Evolutionary conservation across 2,797 vertebrate species (phyloP), one percentile per base, ranked within the genome.

Genomic region (Smutsia gigantea): DNA sequence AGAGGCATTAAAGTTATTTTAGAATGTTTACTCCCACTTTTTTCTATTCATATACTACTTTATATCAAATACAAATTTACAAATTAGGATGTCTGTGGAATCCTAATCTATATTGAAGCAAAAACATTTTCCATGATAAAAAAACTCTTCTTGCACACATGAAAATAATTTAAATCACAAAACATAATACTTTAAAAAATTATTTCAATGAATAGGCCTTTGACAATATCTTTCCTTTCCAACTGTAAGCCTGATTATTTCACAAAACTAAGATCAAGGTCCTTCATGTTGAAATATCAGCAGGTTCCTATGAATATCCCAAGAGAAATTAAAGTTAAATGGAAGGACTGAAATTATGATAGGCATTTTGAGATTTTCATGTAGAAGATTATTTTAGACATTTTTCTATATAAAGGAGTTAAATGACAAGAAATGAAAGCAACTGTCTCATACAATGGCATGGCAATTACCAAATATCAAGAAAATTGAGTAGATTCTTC

Each of bases 161-260:
- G 39, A 69, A 92, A 93, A 95, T 86, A 87, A 66, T 59, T 82
- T 75, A 64, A 94, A 42, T 59, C 37, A 79, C n/a, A 39, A 2
- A 37, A 75, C 57, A 79, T 12, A 85, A 23, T 87, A 93, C 51
- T 83, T 92, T 86, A 27, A 77, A 89, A 86, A 11, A 5, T 63
- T 78, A 78, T 87, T 89, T 78, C 25, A 74, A 92, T 83, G 31
- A 55, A 23, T 27, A 63, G 12, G 7, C 55, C 10, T 90, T 88
- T 85, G 25, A 64, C 37, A 94, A 42, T 57, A 25, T 74, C 12
- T 61, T 11, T 72, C 19, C 46, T 77, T 7, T 25, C 85, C 39
- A 29, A 18, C 51, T 68, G 2, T 55, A 87, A 90, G 14, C 10
- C 5, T 84, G 42, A 0, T 81, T 87, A 57, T 90, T 92, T 84